phyloP scores from a whole-genome alignment of 2,797 vertebrate species.

The Enteromius argenteus region DNA sequence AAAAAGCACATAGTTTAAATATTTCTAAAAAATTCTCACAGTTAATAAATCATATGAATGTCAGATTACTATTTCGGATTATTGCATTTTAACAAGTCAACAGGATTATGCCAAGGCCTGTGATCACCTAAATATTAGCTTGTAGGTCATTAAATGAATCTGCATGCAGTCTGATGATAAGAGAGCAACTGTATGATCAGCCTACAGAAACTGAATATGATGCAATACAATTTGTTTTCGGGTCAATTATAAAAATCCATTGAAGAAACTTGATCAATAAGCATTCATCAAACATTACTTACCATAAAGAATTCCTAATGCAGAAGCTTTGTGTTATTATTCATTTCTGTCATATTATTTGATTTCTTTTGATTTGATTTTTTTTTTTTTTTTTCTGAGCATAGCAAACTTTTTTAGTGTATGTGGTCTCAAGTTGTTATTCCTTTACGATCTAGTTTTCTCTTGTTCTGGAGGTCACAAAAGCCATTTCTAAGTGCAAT shows the following conservation, averaged over 20 bases:
- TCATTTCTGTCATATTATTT: not conserved
- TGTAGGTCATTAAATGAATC: not conserved
- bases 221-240: not conserved
- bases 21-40: not conserved
- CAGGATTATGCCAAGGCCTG: not conserved
- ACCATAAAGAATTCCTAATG: not conserved
- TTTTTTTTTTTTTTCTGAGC: not conserved
- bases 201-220: not conserved
- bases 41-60: not conserved
- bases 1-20: not conserved
- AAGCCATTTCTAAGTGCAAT: conserved; percentile 8
- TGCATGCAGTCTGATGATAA: not conserved
- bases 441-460: not conserved
- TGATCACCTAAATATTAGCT: not conserved
- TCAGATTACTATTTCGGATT: not conserved
- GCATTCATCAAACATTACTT: not conserved
- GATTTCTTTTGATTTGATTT: not conserved
- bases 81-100: not conserved
- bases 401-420: not conserved
- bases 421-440: not conserved
- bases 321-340: not conserved
- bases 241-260: not conserved
- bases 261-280: not conserved
- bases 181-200: not conserved
- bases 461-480: conserved; percentile 26